Conservation (phyloP, 2,797 vertebrate genomes). For the Sebastes reedi region DNA sequence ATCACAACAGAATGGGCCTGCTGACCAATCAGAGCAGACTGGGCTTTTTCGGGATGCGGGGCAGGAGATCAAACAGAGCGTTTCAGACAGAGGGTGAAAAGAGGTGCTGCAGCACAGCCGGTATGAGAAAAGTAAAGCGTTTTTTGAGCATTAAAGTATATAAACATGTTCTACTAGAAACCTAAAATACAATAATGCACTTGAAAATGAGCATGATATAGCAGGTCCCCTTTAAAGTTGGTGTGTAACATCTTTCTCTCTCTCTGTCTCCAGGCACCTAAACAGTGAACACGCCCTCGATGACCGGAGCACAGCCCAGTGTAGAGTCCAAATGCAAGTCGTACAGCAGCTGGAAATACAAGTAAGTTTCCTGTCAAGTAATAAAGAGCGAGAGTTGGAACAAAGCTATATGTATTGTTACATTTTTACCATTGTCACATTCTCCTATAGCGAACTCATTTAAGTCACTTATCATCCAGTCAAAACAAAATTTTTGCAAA, state of each 20-base stretch:
- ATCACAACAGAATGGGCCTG: too few relatives aligned
- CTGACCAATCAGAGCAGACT: too few relatives aligned
- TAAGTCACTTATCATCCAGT: slow-evolving; percentile 21
- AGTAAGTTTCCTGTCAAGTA: slow-evolving; percentile 73
- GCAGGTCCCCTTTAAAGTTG: background rate
- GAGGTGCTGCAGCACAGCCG: too few relatives aligned
- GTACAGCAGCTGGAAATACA: slow-evolving; percentile 99
- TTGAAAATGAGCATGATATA: rapidly evolving
- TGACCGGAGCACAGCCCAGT: slow-evolving; percentile 98
- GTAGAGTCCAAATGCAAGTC: slow-evolving; percentile 99
- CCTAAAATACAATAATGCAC: too few relatives aligned
- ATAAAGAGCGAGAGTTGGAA: background rate
- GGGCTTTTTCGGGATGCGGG: too few relatives aligned
- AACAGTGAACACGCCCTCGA: slow-evolving; percentile 98
- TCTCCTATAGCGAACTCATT: background rate
- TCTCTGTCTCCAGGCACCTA: slow-evolving; percentile 89
- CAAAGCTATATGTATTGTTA: background rate
- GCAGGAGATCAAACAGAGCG: too few relatives aligned
- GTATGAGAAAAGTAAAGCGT: too few relatives aligned
- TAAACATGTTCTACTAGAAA: rapidly evolving
- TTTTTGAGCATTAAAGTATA: too few relatives aligned
- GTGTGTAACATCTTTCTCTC: slow-evolving; percentile 2
- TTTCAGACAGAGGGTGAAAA: too few relatives aligned
- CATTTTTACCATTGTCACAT: background rate
- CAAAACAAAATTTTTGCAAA: slow-evolving; percentile 50